These are phyloP conservation scores for Noctilio leporinus DNA, from an alignment of 2,113 vertebrate species.

Conservation along the genomic window DNA sequence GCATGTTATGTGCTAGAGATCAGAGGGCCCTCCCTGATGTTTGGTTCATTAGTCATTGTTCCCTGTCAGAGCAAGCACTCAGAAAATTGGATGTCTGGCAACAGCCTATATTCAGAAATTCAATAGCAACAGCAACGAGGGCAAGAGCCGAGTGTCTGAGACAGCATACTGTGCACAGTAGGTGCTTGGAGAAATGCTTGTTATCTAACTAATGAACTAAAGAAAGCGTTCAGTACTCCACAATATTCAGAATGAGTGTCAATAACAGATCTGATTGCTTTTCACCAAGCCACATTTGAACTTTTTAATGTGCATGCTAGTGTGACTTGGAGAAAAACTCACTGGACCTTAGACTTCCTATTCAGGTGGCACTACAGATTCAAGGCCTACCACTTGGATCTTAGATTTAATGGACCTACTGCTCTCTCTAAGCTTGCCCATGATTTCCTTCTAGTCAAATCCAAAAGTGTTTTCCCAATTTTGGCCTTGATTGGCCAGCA, in stretches of 20 bases:
- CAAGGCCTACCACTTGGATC: not conserved
- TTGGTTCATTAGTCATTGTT: constrained; percentile 77
- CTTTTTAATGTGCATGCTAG: constrained; percentile 51
- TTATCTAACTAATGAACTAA: constrained; percentile 73
- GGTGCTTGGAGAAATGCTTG: constrained; percentile 70
- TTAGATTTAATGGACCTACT: not conserved
- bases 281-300: constrained; percentile 53
- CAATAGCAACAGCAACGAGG: constrained; percentile 64
- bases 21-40: constrained; percentile 75
- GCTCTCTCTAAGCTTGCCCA: not conserved
- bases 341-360: not conserved
- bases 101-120: constrained; percentile 73
- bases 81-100: constrained; percentile 75
- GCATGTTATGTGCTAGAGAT: constrained; percentile 75
- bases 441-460: constrained; percentile 35
- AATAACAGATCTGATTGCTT: constrained; percentile 71
- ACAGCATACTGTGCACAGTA: constrained; percentile 62
- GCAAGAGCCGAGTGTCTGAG: constrained; percentile 62
- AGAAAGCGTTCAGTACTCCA: constrained; percentile 60
- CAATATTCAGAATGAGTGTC: constrained; percentile 64
- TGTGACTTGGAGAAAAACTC: not conserved
- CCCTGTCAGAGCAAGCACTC: constrained; percentile 75
- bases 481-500: constrained; percentile 19
- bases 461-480: constrained; percentile 27
- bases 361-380: not conserved